Percentiles rank a stretch among this genome's conserved stretches.
These are phyloP conservation scores for pig (Sus scrofa) DNA, from an alignment of 2,113 vertebrate species.

Conservation along the genomic window T2T-Sscrofa CM000812.6:137784501-137785000, in stretches of 20 bases:
- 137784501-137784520: no score
- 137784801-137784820: background rate
- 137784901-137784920: background rate
- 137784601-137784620: background rate
- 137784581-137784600: background rate
- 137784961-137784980: background rate
- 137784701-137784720: background rate
- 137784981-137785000: background rate
- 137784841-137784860: background rate
- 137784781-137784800: background rate
- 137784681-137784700: background rate
- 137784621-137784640: background rate
- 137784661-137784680: constrained; percentile 43
- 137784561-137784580: no score
- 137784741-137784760: background rate
- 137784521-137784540: no score
- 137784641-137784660: constrained; percentile 12
- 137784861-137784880: background rate
- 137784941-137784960: background rate
- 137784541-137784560: no score
- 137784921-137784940: background rate
- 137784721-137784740: background rate
- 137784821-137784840: background rate
- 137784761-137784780: background rate
- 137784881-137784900: background rate